Conservation (phyloP, 2,888 invertebrate species). For the Oxytorus armatus region DNA sequence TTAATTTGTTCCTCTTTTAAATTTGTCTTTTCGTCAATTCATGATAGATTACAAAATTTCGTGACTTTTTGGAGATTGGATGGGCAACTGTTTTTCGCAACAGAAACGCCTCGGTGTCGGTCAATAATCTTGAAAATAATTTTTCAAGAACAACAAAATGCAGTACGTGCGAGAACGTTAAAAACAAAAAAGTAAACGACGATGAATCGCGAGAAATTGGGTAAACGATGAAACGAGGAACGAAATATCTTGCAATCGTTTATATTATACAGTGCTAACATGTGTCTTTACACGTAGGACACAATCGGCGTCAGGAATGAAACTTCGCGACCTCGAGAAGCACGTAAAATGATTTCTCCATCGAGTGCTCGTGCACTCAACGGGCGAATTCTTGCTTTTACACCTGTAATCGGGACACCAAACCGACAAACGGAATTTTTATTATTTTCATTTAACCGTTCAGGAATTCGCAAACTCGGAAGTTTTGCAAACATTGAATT, state of each 20-base stretch:
- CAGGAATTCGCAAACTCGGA: too few relatives aligned
- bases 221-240: constrained; percentile 10
- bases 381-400: constrained; percentile 32
- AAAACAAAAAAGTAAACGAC: constrained; percentile 31
- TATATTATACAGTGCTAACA: too few relatives aligned
- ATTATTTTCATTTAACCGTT: not conserved
- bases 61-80: not conserved
- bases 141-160: not conserved
- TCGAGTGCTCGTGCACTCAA: constrained; percentile 27
- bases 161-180: not conserved
- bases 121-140: constrained; percentile 1
- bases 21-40: too few relatives aligned
- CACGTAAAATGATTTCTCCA: constrained; percentile 59
- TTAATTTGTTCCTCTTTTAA: too few relatives aligned
- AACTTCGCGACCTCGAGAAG: constrained; percentile 47
- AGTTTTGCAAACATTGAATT: not conserved
- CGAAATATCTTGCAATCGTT: constrained; percentile 30
- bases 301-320: constrained; percentile 2
- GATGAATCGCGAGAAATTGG: constrained; percentile 25
- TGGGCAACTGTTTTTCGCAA: not conserved
- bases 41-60: too few relatives aligned
- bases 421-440: not conserved
- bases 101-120: not conserved
- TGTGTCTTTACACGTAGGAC: too few relatives aligned
- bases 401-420: not conserved